Conservation (phyloP, 1,140 invertebrate genomes). For the Dolichoris vasculosae region DNA sequence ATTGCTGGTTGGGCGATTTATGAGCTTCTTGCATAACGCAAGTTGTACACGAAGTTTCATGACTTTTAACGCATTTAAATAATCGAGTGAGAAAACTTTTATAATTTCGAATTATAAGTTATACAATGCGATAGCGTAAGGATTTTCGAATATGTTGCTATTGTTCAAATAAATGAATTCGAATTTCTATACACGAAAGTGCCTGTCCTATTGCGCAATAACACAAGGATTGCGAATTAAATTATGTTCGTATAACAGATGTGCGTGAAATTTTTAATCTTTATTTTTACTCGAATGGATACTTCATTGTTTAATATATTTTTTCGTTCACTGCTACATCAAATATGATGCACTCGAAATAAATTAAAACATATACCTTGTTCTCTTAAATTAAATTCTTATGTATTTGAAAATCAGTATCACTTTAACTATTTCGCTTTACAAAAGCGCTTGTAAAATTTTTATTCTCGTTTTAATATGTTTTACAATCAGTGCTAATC, state of each 20-base stretch:
- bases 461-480: background rate
- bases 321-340: background rate
- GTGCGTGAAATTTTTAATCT: background rate
- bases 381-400: background rate
- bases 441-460: background rate
- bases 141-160: background rate
- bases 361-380: background rate
- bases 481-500: background rate
- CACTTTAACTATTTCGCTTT: background rate
- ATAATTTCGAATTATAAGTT: background rate
- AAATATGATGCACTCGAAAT: background rate
- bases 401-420: background rate
- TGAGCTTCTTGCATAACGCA: background rate
- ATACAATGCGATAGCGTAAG: background rate
- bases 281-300: background rate
- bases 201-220: background rate
- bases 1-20: background rate
- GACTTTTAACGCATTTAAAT: background rate
- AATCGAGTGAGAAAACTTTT: background rate
- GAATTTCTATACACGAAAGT: background rate
- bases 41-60: background rate
- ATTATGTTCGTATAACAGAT: background rate
- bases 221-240: background rate
- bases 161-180: conserved; percentile 2
- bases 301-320: background rate